phyloP scores from a whole-genome alignment of 2,113 vertebrate species.

The Grallaria varia region DNA sequence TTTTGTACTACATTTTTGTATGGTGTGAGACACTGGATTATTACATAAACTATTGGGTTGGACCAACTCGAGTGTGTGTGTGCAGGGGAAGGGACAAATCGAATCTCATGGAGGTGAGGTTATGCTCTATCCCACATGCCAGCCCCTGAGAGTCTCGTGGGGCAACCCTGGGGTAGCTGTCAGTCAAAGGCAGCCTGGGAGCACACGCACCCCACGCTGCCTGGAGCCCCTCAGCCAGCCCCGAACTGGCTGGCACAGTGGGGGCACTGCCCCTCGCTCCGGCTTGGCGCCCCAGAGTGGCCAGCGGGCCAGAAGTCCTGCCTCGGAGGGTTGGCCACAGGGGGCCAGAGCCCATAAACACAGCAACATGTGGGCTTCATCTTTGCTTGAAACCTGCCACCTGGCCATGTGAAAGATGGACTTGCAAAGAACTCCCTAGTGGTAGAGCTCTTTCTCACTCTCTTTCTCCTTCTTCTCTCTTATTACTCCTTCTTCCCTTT shows the following conservation, averaged over 20 bases:
- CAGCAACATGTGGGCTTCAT: neutral
- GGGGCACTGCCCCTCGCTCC: neutral
- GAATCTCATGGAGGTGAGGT: neutral
- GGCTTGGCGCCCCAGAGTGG: neutral
- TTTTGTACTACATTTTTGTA: neutral
- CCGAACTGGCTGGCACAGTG: neutral
- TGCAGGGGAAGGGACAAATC: neutral
- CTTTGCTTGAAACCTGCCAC: neutral
- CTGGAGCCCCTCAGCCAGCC: neutral
- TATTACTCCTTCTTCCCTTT: neutral
- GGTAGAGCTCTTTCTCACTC: neutral
- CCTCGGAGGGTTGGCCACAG: neutral
- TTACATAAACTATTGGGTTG: neutral
- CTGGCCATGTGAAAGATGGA: neutral
- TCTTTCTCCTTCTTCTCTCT: neutral
- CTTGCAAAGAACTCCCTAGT: neutral
- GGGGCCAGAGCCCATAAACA: neutral
- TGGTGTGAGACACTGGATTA: neutral
- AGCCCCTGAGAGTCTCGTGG: neutral
- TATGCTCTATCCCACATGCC: neutral
- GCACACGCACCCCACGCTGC: neutral
- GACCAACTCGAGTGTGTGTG: neutral
- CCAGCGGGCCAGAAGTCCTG: neutral
- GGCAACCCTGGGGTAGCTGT: neutral
- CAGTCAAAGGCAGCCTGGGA: neutral